phyloP scores from a whole-genome alignment of 1,140 invertebrate species.

The Drosophila persimilis region DNA sequence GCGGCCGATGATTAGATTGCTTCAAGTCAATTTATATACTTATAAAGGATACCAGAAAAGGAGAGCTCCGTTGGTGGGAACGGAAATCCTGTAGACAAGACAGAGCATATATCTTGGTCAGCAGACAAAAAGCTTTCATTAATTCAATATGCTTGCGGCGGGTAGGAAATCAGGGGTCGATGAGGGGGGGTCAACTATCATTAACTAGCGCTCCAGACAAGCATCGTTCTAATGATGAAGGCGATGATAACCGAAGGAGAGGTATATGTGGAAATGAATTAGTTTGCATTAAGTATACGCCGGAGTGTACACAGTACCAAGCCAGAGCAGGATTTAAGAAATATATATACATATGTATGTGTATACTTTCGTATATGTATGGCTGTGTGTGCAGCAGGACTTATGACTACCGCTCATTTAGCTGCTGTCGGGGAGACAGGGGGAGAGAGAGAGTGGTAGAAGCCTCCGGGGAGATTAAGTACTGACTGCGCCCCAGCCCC shows the following conservation, averaged over 20 bases:
- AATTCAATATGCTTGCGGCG: constrained; percentile 56
- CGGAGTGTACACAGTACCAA: constrained; percentile 35
- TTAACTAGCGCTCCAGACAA: constrained; percentile 44
- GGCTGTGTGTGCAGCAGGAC: constrained; percentile 18
- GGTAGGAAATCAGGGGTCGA: too few species aligned
- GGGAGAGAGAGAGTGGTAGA: constrained; percentile 8
- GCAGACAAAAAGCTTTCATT: constrained; percentile 57
- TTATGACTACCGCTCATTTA: constrained; percentile 58
- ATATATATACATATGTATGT: constrained; percentile 25
- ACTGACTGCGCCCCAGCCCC: constrained; percentile 7
- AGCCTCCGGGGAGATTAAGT: constrained; percentile 59
- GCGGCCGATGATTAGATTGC: constrained; percentile 38
- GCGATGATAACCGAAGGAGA: constrained; percentile 43
- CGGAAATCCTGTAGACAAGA: not conserved
- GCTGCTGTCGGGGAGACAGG: constrained; percentile 23
- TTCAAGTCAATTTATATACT: constrained; percentile 47
- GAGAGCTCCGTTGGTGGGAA: not conserved
- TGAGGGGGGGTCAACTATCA: constrained; percentile 51
- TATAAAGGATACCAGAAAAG: constrained; percentile 2
- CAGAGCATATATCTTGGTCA: constrained; percentile 43
- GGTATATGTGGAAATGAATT: constrained; percentile 69
- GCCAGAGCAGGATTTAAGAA: constrained; percentile 61
- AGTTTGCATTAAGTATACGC: constrained; percentile 79
- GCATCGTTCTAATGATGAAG: constrained; percentile 47
- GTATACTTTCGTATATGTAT: not conserved